Base-by-base conservation (phyloP, 2,888 invertebrate genomes). In the Drosophila limbata region DNA sequence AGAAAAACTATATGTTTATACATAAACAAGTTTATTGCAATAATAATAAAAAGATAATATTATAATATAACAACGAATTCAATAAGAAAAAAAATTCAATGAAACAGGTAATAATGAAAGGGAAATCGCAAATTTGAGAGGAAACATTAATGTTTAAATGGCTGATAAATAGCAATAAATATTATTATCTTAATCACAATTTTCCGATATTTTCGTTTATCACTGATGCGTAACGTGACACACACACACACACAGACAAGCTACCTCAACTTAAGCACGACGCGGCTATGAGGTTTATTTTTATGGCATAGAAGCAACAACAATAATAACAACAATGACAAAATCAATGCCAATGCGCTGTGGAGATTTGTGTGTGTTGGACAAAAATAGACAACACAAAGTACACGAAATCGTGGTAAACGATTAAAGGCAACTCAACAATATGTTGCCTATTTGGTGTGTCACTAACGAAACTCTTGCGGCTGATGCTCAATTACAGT, bases 401-500 rank as follows among this genome's bases (percentile, higher is more conserved):
- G 60, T 69, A 73, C 52, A 65, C 17, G 33, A 67, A 77, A 57
- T 67, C 47, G 64, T 21, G 57, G 45, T 66, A 63, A 40, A 25
- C 57, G 45, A 63, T 67, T 56, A 62, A 39, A 39, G 42, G 33
- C 42, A 33, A 42, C 59, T 37, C 40, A 61, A 74, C 84, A 87
- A 78, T 82, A 81, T 82, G 87, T 72, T 82, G 81, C 66, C 75
- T 63, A 69, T 63, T 84, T 71, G 55, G 51, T 33, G 47, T 63
- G 50, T 53, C 31, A 72, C 51, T 42, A 53, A 52, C 55, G 55
- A 64, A 51, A 45, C 61, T 44, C 61, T 64, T 62, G 75, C 31
- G 75, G 71, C 70, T 62, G 75, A 47, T 76, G 73, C 69, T 79
- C 84, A 81, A 81, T 84, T 84, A 77, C 74, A 77, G 69, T 65